Evolutionary conservation across 2,888 invertebrate species (phyloP), one percentile per base, ranked within the genome.

Genomic region (Lithosia quadra): DNA sequence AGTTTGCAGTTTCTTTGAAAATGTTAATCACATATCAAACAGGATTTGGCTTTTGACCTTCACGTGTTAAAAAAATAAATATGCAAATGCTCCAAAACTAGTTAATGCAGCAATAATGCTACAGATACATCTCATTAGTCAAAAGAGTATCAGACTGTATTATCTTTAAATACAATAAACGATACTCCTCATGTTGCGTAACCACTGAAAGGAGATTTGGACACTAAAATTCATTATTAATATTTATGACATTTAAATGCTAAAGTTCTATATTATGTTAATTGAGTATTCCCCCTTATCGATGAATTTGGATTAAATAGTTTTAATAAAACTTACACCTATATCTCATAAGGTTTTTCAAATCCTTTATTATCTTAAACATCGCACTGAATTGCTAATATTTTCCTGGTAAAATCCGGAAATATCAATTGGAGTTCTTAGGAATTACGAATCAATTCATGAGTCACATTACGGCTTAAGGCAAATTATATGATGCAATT

Each of bases 91-190:
- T 39, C 53, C 43, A 15, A 70, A 74, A 70, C 69, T n/a, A 24
- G 69, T 73, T 72, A 68, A 9, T 21, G 62, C 65, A 33, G 34
- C 28, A 59, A 62, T 33, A 68, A 68, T 72, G 78, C 56, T 79
- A 76, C 74, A 75, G 63, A 75, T 79, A 69, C 78, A 78, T 79
- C 58, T 69, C 57, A 78, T 78, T 73, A 72, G 28, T 67, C 62
- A 36, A 59, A 72, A 34, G 15, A 55, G 55, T 60, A 49, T 24
- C 61, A 73, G 49, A 67, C 63, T n/a, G 49, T 72, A 5, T 5
- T 39, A 3, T 18, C 43, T 69, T 22, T 64, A 7, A 64, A 67
- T 64, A 53, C 18, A 69, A 69, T 64, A 64, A 59, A n/a, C 10
- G 56, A 39, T 56, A 24, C 56, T 56, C 28, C 33, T 33, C 28